Evolutionary conservation across 2,113 vertebrate genomes (phyloP), one percentile per base, ranked within the genome.

Genomic region (Halcyon senegalensis): DNA sequence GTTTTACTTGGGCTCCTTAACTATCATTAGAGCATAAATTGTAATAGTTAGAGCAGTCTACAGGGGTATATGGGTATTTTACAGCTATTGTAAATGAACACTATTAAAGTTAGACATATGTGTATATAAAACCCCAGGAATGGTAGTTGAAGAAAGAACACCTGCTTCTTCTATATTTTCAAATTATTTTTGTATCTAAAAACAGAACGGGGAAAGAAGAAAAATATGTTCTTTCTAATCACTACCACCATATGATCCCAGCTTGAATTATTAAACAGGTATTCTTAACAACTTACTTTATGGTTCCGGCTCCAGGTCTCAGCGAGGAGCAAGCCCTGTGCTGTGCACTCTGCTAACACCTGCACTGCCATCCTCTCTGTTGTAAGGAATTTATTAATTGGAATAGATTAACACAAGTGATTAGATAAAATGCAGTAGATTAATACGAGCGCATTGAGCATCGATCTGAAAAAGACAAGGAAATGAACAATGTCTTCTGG

Each of bases 1-100:
- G 73, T 97, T 94, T 97, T 97, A 94, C 73, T 90, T 95, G 92
- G 82, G 25, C 90, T 97, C 93, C 94, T 96, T 97, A 95, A 95
- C 85, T 94, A 90, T 97, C 97, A 97, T 98, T 97, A 97, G 97
- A 95, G 93, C 95, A 97, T 98, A 98, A 98, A 98, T 97, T 97
- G 85, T 93, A 94, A 96, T 63, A 77, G 96, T 97, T 97, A 92
- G 74, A 96, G 91, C 88, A 63, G n/a, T 94, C 96, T 86, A 67
- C 78, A 66, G 93, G 95, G 95, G 93, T 96, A 78, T 92, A 67
- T 91, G 92, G 94, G 83, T 97, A 85, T 97, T 98, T 98, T 98
- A 97, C 78, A 97, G 93, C 96, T 98, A 81, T 97, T 97, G 95
- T 97, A 98, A 98, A 97, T 96, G 96, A 97, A 94, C 55, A 20